phyloP scores from a whole-genome alignment of 1,140 invertebrate genomes.

The Trypoxylus dichotomus region DNA sequence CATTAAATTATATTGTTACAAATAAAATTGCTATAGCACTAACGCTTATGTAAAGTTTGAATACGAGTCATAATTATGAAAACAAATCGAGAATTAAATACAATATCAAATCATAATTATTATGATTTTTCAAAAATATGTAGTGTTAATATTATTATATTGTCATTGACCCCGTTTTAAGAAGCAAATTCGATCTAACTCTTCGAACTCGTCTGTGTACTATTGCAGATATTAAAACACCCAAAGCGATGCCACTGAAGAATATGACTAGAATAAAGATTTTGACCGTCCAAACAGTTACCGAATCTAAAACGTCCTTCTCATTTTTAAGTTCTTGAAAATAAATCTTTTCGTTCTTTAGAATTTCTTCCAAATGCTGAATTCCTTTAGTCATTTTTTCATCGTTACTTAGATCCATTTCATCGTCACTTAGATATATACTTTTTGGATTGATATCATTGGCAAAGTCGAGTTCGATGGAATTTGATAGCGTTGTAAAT shows the following conservation, averaged over 20 bases:
- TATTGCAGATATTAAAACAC: slow-evolving; percentile 8
- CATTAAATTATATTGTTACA: too few species aligned
- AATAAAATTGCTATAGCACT: too few species aligned
- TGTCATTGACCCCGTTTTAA: neutral
- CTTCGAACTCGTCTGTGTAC: neutral
- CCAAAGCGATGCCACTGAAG: slow-evolving; percentile 18
- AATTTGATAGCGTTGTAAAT: neutral
- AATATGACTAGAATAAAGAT: slow-evolving; percentile 17
- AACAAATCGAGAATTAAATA: too few species aligned
- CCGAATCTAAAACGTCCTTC: neutral
- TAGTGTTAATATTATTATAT: neutral
- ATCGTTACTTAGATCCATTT: neutral
- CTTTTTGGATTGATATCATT: neutral
- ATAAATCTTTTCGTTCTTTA: slow-evolving; percentile 29
- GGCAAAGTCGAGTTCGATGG: neutral
- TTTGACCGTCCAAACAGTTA: neutral
- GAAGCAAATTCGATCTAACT: neutral
- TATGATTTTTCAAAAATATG: too few species aligned
- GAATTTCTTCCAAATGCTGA: slow-evolving; percentile 2
- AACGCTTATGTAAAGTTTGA: too few species aligned
- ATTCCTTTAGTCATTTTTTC: slow-evolving; percentile 11
- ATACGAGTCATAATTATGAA: too few species aligned
- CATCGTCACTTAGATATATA: neutral
- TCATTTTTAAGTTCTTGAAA: slow-evolving; percentile 19
- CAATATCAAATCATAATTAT: too few species aligned